These are phyloP conservation scores for Chaetophractus vellerosus DNA, from an alignment of 2,797 vertebrate species.

Conservation along the genomic window DNA sequence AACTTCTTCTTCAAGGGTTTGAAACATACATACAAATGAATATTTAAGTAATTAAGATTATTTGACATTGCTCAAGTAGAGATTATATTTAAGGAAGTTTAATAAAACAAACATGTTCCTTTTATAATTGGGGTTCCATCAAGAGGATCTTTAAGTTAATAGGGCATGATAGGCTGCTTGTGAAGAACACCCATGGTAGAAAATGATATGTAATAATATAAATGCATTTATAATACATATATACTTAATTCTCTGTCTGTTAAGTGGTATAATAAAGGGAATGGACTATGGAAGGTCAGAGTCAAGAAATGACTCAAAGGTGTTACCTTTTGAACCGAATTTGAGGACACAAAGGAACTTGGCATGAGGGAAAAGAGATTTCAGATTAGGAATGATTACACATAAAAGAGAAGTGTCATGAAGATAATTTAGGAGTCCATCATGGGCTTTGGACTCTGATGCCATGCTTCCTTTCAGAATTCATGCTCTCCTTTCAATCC, in stretches of 20 bases:
- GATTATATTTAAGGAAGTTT: conserved; percentile 28
- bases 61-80: conserved; percentile 43
- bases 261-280: neutral
- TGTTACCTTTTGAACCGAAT: conserved; percentile 13
- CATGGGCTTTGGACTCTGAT: neutral
- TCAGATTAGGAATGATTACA: conserved; percentile 25
- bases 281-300: neutral
- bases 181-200: neutral
- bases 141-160: neutral
- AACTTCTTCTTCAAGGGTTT: conserved; percentile 20
- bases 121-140: neutral
- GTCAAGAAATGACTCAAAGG: neutral
- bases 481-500: neutral
- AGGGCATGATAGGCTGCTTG: neutral
- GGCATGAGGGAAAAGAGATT: neutral
- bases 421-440: neutral
- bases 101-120: neutral
- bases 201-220: too few relatives aligned
- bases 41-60: neutral
- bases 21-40: neutral
- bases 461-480: neutral
- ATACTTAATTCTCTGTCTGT: neutral
- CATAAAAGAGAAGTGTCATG: neutral
- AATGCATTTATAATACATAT: neutral
- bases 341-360: conserved; percentile 19